Conservation (phyloP, 2,888 invertebrate species). For the Nysson spinosus region DNA sequence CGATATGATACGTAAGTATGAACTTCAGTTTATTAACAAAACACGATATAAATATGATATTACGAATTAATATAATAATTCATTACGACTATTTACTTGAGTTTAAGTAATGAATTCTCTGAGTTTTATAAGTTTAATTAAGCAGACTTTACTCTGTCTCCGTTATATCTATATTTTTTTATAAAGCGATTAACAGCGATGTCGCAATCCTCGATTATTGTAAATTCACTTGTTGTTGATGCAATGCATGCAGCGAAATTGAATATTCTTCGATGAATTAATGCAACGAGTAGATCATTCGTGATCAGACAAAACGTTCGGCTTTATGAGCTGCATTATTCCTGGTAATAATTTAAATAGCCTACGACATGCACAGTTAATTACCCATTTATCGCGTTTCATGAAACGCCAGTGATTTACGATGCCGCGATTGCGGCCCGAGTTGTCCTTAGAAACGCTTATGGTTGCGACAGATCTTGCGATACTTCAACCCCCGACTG, state of each 20-base stretch:
- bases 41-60: no score
- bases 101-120: no score
- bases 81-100: no score
- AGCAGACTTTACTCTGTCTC: no score
- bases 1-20: no score
- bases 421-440: constrained; percentile 16
- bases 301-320: constrained; percentile 10
- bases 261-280: no score
- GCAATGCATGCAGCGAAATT: constrained; percentile 3
- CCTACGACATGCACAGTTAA: constrained; percentile 36
- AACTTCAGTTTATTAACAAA: no score
- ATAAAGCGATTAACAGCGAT: no score
- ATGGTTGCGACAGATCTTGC: constrained; percentile 11
- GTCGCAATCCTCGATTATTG: not conserved
- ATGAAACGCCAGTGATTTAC: constrained; percentile 34
- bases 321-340: constrained; percentile 8
- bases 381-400: constrained; percentile 40
- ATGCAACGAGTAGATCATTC: no score
- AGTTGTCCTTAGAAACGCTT: constrained; percentile 10
- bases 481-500: constrained; percentile 1
- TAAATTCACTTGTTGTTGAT: not conserved
- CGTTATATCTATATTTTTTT: no score
- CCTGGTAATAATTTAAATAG: constrained; percentile 33
- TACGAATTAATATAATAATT: no score
- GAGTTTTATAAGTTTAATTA: no score